A percentile compares a stretch with the other conserved stretches of the same genome.
Conservation (phyloP, 2,113 vertebrate species). For the Rallus limicola region DNA sequence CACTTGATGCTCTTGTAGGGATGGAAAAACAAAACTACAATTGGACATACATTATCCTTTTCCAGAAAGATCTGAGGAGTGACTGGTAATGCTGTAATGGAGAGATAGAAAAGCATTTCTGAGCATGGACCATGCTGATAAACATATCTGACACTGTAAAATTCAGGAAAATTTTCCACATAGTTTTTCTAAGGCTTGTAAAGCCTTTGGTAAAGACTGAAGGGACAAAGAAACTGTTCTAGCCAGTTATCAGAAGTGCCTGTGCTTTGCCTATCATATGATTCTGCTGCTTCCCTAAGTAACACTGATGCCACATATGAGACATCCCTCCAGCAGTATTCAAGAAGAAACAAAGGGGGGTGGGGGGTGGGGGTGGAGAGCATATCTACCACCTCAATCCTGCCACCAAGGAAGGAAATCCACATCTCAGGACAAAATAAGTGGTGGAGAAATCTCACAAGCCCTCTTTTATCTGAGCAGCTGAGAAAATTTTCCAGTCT, state of each 20-base stretch:
- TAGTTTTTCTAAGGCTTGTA: not conserved
- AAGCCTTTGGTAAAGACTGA: not conserved
- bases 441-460: not conserved
- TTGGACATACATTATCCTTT: too few relatives aligned
- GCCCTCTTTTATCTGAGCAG: not conserved
- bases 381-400: not conserved
- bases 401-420: not conserved
- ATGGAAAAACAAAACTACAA: too few relatives aligned
- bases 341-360: not conserved
- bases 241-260: not conserved
- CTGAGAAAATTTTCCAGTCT: not conserved
- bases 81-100: not conserved
- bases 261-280: not conserved
- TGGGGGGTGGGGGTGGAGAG: too few relatives aligned
- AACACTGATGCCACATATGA: not conserved
- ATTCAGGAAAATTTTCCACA: not conserved
- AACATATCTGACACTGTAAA: not conserved
- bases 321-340: not conserved
- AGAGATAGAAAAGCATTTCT: not conserved
- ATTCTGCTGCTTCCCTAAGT: not conserved
- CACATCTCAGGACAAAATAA: not conserved
- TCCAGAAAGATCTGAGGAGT: too few relatives aligned
- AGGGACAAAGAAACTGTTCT: not conserved
- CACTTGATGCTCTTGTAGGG: too few relatives aligned
- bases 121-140: not conserved